Conservation (phyloP, 2,113 vertebrate genomes). For the Ammospiza nelsoni region DNA sequence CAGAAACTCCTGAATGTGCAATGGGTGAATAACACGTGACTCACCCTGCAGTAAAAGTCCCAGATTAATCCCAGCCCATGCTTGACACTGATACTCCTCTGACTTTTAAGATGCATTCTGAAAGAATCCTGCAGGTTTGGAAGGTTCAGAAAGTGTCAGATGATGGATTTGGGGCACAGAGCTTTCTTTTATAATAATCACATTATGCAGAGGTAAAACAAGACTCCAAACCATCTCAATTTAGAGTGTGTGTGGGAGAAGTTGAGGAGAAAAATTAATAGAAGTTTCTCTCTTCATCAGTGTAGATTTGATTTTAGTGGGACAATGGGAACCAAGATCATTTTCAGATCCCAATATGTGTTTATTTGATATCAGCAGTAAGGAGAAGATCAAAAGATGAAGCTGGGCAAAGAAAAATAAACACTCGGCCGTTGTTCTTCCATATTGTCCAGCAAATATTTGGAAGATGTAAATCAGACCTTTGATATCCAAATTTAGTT, state of each 20-base stretch:
- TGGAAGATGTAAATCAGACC: constrained; percentile 33
- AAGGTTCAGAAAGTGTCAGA: background rate
- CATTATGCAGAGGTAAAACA: background rate
- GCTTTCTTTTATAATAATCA: background rate
- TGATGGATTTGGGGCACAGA: background rate
- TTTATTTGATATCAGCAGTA: constrained; percentile 35
- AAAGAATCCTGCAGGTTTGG: background rate
- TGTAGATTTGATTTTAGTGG: background rate
- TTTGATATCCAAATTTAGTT: constrained; percentile 50
- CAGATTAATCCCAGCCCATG: background rate
- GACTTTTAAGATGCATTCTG: background rate
- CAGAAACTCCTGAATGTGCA: background rate
- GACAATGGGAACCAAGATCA: background rate
- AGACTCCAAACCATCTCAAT: background rate
- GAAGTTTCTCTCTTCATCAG: background rate
- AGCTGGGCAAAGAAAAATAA: background rate
- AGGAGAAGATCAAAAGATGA: constrained; percentile 35
- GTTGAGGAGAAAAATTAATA: background rate
- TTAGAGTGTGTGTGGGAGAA: background rate
- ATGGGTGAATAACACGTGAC: background rate
- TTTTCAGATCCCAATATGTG: background rate
- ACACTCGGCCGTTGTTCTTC: accelerated
- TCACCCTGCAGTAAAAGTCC: background rate
- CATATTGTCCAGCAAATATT: constrained; percentile 4
- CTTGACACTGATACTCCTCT: background rate